Evolutionary conservation across 1,140 invertebrate species (phyloP).

Genomic region (Asobara japonica): DNA sequence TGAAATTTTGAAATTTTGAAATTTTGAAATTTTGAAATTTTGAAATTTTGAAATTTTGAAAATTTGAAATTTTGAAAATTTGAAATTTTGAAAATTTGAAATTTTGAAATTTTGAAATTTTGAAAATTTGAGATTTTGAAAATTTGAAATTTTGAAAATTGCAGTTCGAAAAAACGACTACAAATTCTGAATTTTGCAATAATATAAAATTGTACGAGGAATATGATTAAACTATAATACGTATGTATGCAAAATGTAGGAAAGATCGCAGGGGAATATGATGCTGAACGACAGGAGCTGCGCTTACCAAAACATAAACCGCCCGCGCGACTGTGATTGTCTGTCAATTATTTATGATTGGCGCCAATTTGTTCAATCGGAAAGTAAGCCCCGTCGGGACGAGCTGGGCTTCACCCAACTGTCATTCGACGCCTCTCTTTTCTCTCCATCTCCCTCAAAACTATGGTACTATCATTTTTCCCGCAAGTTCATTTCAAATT

Average conservation of each 20-base stretch:
- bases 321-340: conserved; percentile 43
- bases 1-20: too few species aligned
- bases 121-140: too few species aligned
- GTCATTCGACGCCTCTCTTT: conserved; percentile 19
- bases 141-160: too few species aligned
- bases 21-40: too few species aligned
- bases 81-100: too few species aligned
- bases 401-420: conserved; percentile 38
- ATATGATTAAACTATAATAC: background rate
- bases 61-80: too few species aligned
- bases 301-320: background rate
- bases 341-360: conserved; percentile 61
- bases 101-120: too few species aligned
- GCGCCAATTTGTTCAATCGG: conserved; percentile 52
- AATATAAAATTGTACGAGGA: background rate
- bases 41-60: too few species aligned
- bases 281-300: background rate
- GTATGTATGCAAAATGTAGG: background rate
- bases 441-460: too few species aligned
- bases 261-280: background rate
- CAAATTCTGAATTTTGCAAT: too few species aligned
- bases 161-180: too few species aligned
- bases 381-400: conserved; percentile 47
- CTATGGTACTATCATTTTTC: conserved; percentile 3
- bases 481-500: background rate